phyloP scores from a whole-genome alignment of 2,113 vertebrate species.

The Cairina moschata region DNA sequence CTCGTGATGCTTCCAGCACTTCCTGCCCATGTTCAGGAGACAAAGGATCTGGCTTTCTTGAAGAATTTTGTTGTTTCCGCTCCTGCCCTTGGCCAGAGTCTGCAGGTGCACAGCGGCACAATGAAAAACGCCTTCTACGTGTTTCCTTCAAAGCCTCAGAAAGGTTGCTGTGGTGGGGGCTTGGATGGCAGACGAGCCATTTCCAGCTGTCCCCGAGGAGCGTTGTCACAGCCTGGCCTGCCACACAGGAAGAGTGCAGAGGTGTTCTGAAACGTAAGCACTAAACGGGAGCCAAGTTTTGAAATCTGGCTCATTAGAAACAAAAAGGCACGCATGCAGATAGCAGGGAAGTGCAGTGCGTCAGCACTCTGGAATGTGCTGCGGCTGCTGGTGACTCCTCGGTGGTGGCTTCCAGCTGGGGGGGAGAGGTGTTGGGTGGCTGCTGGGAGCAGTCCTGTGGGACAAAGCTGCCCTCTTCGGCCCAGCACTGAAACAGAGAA shows the following conservation, averaged over 20 bases:
- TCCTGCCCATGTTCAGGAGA: neutral
- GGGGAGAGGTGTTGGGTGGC: neutral
- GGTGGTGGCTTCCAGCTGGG: neutral
- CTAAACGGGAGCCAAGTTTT: neutral
- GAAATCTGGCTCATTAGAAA: neutral
- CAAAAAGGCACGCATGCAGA: neutral
- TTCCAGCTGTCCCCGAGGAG: neutral
- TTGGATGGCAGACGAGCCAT: neutral
- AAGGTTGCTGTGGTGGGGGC: neutral
- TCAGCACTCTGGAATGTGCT: neutral
- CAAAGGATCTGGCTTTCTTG: slow-evolving; percentile 11
- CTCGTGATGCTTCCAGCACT: neutral
- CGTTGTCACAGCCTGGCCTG: neutral
- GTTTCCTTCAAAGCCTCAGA: neutral
- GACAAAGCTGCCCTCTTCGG: neutral
- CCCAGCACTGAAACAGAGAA: fast-evolving
- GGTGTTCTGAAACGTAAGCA: neutral
- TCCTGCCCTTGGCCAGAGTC: neutral
- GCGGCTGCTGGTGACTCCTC: neutral
- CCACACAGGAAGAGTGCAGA: neutral
- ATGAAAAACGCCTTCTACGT: neutral
- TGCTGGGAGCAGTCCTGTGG: fast-evolving
- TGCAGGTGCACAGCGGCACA: slow-evolving; percentile 38
- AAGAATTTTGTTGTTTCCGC: slow-evolving; percentile 43
- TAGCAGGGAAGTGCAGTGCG: neutral